These are phyloP conservation scores for Trichosurus vulpecula DNA, from an alignment of 2,797 vertebrate genomes.

Conservation along the genomic window DNA sequence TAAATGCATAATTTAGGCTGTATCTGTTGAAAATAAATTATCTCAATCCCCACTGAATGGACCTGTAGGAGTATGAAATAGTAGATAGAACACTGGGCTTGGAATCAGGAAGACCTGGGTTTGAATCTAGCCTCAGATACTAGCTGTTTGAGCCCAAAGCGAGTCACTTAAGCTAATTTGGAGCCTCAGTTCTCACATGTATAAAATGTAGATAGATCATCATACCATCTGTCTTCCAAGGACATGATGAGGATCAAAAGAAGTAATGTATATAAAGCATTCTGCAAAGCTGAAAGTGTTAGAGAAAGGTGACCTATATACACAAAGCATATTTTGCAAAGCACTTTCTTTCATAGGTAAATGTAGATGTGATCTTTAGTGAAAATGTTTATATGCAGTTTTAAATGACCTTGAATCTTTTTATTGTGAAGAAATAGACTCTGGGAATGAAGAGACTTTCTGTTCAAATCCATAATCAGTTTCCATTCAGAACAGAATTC, in stretches of 20 bases:
- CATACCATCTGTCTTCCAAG: not conserved
- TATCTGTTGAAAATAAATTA: not conserved
- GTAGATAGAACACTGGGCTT: not conserved
- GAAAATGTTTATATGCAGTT: not conserved
- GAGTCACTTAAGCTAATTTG: not conserved
- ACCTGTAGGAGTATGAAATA: not conserved
- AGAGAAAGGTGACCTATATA: not conserved
- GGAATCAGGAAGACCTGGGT: not conserved
- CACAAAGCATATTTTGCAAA: not conserved
- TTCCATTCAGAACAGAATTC: not conserved
- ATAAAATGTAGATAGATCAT: not conserved
- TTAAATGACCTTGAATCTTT: not conserved
- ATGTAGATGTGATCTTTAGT: not conserved
- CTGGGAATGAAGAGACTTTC: not conserved
- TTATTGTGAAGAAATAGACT: not conserved
- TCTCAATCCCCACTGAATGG: not conserved
- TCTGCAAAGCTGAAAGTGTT: not conserved
- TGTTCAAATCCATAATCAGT: not conserved
- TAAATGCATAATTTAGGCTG: not conserved
- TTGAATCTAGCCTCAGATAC: not conserved
- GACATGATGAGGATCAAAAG: not conserved
- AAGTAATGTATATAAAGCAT: not conserved
- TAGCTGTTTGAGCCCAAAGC: not conserved
- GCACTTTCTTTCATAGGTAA: not conserved
- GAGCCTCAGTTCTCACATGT: not conserved